These are phyloP conservation scores for Hyperoodon ampullatus DNA, from an alignment of 2,113 vertebrate genomes.

Conservation along the genomic window DNA sequence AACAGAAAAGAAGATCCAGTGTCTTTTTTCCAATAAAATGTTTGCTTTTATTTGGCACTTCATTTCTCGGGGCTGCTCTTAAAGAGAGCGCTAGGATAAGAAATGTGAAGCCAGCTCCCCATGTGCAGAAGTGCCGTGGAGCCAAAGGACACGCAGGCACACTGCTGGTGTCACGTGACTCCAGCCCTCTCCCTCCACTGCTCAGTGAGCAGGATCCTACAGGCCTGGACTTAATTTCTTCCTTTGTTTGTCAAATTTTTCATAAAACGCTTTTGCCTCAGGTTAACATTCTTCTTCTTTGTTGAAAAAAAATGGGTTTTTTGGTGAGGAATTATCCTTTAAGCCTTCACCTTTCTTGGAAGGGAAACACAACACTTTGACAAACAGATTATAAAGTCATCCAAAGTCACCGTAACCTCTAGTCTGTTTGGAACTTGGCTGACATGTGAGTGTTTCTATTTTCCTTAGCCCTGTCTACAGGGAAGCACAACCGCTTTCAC, in stretches of 20 bases:
- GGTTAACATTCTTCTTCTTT: slow-evolving; percentile 39
- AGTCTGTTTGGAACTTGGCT: neutral
- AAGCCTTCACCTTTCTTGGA: slow-evolving; percentile 59
- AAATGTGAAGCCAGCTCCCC: neutral
- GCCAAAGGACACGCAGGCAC: rapidly evolving
- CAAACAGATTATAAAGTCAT: slow-evolving; percentile 1
- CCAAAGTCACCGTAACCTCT: neutral
- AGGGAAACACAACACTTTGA: slow-evolving; percentile 1
- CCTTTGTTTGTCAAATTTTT: slow-evolving; percentile 55
- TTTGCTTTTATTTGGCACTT: neutral
- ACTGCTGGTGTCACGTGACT: neutral
- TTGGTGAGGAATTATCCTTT: slow-evolving; percentile 27
- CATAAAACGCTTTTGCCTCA: slow-evolving; percentile 46
- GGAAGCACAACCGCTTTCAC: neutral
- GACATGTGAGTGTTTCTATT: neutral
- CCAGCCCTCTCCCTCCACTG: neutral
- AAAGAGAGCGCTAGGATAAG: neutral
- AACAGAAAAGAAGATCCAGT: neutral
- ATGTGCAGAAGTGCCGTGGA: neutral
- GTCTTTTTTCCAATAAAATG: neutral
- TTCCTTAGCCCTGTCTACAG: neutral
- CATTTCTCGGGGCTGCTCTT: neutral
- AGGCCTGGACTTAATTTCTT: slow-evolving; percentile 16
- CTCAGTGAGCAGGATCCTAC: neutral
- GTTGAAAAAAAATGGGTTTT: neutral